Evolutionary conservation across 1,140 invertebrate species (phyloP).

Genomic region (Paraescarpia echinospica): DNA sequence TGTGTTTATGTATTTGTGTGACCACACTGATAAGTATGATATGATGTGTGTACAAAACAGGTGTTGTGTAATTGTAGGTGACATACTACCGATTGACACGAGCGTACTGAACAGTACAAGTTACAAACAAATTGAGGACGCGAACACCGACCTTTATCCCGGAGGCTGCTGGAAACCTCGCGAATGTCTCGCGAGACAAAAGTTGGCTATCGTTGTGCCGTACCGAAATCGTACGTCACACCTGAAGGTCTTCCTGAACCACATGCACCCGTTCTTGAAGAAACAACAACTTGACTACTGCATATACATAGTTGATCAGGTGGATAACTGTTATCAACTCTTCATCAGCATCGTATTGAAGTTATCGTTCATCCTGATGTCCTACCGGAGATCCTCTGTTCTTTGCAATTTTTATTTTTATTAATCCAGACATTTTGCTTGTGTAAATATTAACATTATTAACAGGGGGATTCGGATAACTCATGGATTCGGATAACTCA

Average conservation of each 20-base stretch:
- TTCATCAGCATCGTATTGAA: too few relatives aligned
- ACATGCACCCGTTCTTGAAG: conserved; percentile 69
- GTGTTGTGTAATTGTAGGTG: background rate
- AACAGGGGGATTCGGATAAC: too few relatives aligned
- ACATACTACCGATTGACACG: background rate
- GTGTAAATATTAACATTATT: too few relatives aligned
- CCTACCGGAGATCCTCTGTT: too few relatives aligned
- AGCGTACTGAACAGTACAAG: background rate
- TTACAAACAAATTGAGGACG: background rate
- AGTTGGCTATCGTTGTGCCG: conserved; percentile 81
- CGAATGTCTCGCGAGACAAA: conserved; percentile 10
- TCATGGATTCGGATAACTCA: too few relatives aligned
- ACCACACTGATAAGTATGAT: too few relatives aligned
- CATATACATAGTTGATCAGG: conserved; percentile 21
- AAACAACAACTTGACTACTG: conserved; percentile 17
- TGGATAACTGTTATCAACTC: background rate
- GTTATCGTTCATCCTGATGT: too few relatives aligned
- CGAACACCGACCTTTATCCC: background rate
- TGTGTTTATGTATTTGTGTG: too few relatives aligned
- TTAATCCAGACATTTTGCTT: too few relatives aligned
- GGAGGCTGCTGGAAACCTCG: conserved; percentile 18
- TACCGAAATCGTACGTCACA: conserved; percentile 81
- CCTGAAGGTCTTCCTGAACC: conserved; percentile 75
- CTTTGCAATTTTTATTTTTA: too few relatives aligned
- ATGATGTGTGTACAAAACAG: too few relatives aligned